A percentile compares a stretch with the other conserved stretches of the same genome.
phyloP scores from a whole-genome alignment of 2,888 invertebrate genomes.

The Galerucella nymphaeae region DNA sequence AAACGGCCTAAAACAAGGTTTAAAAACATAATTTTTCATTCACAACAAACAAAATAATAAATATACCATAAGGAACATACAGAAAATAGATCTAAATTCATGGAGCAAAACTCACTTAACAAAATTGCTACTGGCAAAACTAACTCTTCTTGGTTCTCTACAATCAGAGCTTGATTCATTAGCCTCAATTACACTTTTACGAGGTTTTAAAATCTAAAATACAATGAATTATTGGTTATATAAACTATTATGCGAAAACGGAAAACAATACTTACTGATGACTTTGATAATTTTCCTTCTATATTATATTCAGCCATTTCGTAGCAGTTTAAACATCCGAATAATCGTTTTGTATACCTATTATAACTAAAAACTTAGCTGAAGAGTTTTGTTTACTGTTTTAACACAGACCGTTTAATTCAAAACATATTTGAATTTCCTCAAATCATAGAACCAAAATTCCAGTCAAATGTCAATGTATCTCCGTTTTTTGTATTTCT shows the following conservation, averaged over 20 bases:
- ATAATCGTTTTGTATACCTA: background rate
- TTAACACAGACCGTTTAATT: too few species aligned
- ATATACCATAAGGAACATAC: too few species aligned
- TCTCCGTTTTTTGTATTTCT: too few species aligned
- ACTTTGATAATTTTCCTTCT: background rate
- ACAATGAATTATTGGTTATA: background rate
- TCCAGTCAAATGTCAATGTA: too few species aligned
- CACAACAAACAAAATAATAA: slow-evolving; percentile 7
- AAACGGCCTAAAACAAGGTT: slow-evolving; percentile 52
- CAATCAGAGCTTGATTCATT: slow-evolving; percentile 47
- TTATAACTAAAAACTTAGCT: too few species aligned
- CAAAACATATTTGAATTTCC: too few species aligned
- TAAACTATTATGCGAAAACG: background rate
- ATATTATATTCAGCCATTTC: background rate
- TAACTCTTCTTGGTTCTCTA: slow-evolving; percentile 52
- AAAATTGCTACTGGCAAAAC: slow-evolving; percentile 58
- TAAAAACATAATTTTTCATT: slow-evolving; percentile 7
- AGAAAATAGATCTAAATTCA: background rate
- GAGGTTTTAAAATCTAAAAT: slow-evolving; percentile 50
- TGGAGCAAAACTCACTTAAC: slow-evolving; percentile 52
- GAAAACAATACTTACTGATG: background rate
- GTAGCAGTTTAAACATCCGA: background rate
- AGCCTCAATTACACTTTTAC: slow-evolving; percentile 49
- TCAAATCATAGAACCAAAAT: too few species aligned
- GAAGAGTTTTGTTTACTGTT: too few species aligned